These are phyloP conservation scores for Dendrolimus kikuchii DNA, from an alignment of 1,140 invertebrate species.

Conservation along the genomic window DNA sequence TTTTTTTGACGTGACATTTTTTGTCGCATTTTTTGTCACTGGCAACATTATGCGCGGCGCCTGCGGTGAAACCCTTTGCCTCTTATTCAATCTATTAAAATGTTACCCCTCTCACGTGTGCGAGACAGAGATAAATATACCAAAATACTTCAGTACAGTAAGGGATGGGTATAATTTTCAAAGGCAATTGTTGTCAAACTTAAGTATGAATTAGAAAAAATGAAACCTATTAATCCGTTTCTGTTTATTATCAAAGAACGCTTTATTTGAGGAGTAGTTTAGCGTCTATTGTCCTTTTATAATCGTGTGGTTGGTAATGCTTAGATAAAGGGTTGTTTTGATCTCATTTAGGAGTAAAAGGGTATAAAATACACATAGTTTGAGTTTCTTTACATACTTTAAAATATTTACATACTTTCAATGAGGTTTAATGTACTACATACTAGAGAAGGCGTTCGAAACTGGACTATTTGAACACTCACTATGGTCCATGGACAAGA, in stretches of 20 bases:
- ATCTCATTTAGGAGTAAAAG: too few species aligned
- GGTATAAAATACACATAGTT: too few species aligned
- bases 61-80: slow-evolving; percentile 51
- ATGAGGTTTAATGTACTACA: too few species aligned
- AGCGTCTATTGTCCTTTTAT: slow-evolving; percentile 23
- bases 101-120: too few species aligned
- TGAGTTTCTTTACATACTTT: too few species aligned
- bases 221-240: slow-evolving; percentile 47
- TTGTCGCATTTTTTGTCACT: slow-evolving; percentile 44
- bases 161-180: too few species aligned
- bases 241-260: slow-evolving; percentile 42
- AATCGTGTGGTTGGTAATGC: slow-evolving; percentile 14
- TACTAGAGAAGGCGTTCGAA: too few species aligned
- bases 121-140: too few species aligned
- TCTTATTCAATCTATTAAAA: slow-evolving; percentile 25
- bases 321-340: neutral
- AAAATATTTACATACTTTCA: too few species aligned
- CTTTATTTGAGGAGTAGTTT: slow-evolving; percentile 39
- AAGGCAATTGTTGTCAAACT: slow-evolving; percentile 6
- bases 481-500: too few species aligned
- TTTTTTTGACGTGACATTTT: slow-evolving; percentile 40
- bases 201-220: slow-evolving; percentile 1
- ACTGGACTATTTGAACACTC: too few species aligned
- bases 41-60: slow-evolving; percentile 38
- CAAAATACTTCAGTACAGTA: too few species aligned